A percentile compares a stretch with the other conserved stretches of the same genome.
These are phyloP conservation scores for Haliaeetus leucogaster DNA, from an alignment of 2,113 vertebrate species.

Conservation along the genomic window DNA sequence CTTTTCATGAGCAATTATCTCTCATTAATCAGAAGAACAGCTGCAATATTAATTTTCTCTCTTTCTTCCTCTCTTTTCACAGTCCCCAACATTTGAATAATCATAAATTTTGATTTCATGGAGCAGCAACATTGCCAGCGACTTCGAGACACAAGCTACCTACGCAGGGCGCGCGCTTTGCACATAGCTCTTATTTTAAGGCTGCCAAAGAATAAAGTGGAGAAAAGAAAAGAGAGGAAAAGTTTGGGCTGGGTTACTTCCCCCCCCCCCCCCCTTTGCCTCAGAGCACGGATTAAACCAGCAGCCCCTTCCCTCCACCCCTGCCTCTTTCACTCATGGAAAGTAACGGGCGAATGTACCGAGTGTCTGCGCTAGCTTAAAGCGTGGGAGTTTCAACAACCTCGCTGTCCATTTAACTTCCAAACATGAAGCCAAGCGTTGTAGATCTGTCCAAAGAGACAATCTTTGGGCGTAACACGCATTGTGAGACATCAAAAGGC, in stretches of 20 bases:
- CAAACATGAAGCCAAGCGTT: constrained; percentile 79
- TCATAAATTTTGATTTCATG: constrained; percentile 83
- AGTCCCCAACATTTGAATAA: constrained; percentile 80
- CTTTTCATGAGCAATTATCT: constrained; percentile 99
- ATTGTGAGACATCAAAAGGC: constrained; percentile 79
- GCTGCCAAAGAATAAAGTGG: constrained; percentile 23
- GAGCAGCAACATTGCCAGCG: constrained; percentile 66
- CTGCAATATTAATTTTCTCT: constrained; percentile 96
- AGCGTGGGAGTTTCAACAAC: constrained; percentile 75
- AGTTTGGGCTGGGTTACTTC: not conserved
- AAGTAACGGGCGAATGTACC: not conserved
- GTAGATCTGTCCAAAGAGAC: constrained; percentile 81
- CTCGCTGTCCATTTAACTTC: constrained; percentile 74
- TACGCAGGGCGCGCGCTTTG: constrained; percentile 34
- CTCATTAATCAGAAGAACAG: constrained; percentile 98
- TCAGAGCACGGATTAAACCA: not conserved
- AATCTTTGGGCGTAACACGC: constrained; percentile 76
- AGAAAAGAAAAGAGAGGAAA: constrained; percentile 16
- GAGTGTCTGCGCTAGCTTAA: constrained; percentile 29
- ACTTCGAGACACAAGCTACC: constrained; percentile 60
- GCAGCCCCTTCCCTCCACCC: not conserved
- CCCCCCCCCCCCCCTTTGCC: not conserved
- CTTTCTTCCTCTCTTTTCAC: constrained; percentile 83
- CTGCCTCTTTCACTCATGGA: not conserved
- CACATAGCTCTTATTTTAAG: constrained; percentile 33